Conservation (phyloP, 2,113 vertebrate species). For the Varanus komodoensis region DNA sequence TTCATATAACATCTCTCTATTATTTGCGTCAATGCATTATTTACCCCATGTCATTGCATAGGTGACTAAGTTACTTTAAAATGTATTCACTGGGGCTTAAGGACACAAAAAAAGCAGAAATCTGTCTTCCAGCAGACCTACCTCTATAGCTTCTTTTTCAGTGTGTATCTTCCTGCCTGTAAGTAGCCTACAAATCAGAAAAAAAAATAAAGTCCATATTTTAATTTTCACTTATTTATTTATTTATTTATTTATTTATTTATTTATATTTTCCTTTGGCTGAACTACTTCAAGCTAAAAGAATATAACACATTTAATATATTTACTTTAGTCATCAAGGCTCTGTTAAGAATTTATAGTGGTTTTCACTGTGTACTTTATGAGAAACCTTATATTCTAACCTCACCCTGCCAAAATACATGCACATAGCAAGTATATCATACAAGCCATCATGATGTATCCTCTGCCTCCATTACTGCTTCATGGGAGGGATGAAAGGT, state of each 20-base stretch:
- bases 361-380: neutral
- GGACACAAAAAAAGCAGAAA: neutral
- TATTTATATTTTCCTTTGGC: too few relatives aligned
- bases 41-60: neutral
- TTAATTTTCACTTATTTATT: too few relatives aligned
- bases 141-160: slow-evolving; percentile 93
- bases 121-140: neutral
- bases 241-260: too few relatives aligned
- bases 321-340: neutral
- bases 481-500: neutral
- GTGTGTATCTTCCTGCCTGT: slow-evolving; percentile 92
- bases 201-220: neutral
- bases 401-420: too few relatives aligned
- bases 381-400: neutral
- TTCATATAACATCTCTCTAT: neutral
- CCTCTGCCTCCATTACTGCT: neutral
- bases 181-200: slow-evolving; percentile 83
- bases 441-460: neutral
- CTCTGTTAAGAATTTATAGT: neutral
- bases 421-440: neutral
- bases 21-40: neutral
- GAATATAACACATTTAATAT: neutral
- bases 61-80: neutral
- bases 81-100: neutral
- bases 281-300: too few relatives aligned